Base-by-base conservation (phyloP, 2,888 invertebrate genomes). In the Oxycera nigricornis region DNA sequence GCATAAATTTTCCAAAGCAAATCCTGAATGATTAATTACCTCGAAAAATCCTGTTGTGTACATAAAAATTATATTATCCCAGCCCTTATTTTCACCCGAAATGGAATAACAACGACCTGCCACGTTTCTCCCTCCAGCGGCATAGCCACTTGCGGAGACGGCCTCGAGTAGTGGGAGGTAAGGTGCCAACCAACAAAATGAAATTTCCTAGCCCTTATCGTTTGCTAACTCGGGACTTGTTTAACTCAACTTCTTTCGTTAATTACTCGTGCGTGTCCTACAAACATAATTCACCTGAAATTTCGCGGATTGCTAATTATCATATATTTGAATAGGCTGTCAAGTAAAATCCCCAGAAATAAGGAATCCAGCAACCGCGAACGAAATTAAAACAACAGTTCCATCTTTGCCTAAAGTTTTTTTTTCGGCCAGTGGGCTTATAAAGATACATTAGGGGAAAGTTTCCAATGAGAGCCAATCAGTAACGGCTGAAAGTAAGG, bases 261-360 rank as follows among this genome's bases (percentile, higher is more conserved):
- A 76, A 76, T 76, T 76, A 76, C 76, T 75, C 73, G 76, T 76
- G 76, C 76, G 76, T 76, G 76, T 76, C 73, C 73, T 76, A 73
- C 65, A 59, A 74, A 72, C 76, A 76, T 76, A 76, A 76, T 75
- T 76, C 76, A 76, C 61, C 68, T 72, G 67, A 76, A 73, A 76
- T 61, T 74, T 70, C 70, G 70, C 70, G 70, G 52, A 70, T 70
- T 70, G 55, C 70, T 70, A 70, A 70, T 70, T 70, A 70, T 70
- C 70, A 52, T 52, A 70, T 70, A 70, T 70, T 70, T 70, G 70
- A 70, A 70, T 70, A 55, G 50, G 11, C 68, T 52, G 46, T 70
- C 70, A 52, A 35, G 24, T 39, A 22, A 61, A 31, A 30, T 61
- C 20, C 61, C 31, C 31, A n/a, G 14, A 30, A 61, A 30, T 26